phyloP scores from a whole-genome alignment of 2,797 vertebrate genomes.

The Prionace glauca region DNA sequence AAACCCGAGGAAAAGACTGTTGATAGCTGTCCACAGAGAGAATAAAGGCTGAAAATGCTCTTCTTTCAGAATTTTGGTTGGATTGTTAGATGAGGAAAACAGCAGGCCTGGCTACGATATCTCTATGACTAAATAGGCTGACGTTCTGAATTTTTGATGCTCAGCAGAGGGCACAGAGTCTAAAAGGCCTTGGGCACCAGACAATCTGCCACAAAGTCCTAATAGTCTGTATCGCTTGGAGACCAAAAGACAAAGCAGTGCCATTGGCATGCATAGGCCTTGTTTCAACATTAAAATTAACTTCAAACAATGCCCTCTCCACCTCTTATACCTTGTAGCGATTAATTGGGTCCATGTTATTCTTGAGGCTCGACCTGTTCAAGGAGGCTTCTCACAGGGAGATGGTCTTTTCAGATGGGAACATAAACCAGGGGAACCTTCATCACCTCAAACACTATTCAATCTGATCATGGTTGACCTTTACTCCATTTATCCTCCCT shows the following conservation, averaged over 20 bases:
- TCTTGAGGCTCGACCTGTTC: neutral
- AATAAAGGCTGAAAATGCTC: too few species aligned
- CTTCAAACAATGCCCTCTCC: neutral
- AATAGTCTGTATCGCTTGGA: neutral
- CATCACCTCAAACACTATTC: neutral
- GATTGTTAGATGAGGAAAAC: too few species aligned
- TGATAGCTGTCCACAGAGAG: too few species aligned
- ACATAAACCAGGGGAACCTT: neutral
- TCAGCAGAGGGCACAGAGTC: too few species aligned
- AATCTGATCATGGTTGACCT: neutral
- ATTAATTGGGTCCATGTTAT: neutral
- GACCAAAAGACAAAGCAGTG: neutral
- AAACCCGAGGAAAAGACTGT: too few species aligned
- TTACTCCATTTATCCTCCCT: neutral
- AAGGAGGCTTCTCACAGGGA: neutral
- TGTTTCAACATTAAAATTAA: neutral
- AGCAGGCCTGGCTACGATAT: too few species aligned
- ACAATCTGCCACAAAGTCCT: too few species aligned
- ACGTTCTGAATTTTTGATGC: too few species aligned
- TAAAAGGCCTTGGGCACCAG: too few species aligned
- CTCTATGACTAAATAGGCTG: too few species aligned
- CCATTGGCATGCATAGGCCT: neutral
- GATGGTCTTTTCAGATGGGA: neutral
- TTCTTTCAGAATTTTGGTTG: too few species aligned
- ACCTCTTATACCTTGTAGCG: neutral